Base-by-base conservation (phyloP, 2,888 invertebrate genomes). In the Aphrophora alni region DNA sequence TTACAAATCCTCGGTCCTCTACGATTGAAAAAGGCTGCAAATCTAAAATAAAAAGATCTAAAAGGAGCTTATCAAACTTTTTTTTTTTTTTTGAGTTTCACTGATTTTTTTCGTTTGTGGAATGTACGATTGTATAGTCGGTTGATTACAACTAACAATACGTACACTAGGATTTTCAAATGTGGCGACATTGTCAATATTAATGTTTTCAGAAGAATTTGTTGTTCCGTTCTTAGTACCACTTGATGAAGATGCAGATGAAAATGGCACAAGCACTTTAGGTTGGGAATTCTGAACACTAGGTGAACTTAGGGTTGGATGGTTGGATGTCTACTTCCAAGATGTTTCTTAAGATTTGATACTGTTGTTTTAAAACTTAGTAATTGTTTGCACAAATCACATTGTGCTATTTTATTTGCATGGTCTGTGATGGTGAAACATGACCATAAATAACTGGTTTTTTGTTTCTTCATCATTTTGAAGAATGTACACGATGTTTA, bases 21-120 rank as follows among this genome's bases (percentile, higher is more conserved):
- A 80, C 76, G 12, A 80, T 69, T 1, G 76, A 69, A 28, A 77
- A 80, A 17, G 80, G 80, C 26, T 80, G 80, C n/a, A 78, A 77
- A 27, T 77, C 77, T 25, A 5, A 10, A 25, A 68, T 68, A 27
- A 77, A 27, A 24, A 77, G n/a, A 27, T 77, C 68, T 12, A 77
- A 12, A 8, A 80, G 69, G 8, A 51, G 38, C 14, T 59, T 21
- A 27, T 80, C 80, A 21, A 80, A 21, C 14, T 77, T 76, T 25
- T 70, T 75, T 75, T 59, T 75, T 44, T n/a, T n/a, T n/a, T 75
- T 44, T 33, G 33, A 33, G 33, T 33, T 33, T 33, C 33, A 33
- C 33, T 33, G 33, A 33, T 33, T 33, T 33, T 33, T 33, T 33
- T 33, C 33, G 33, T 33, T 33, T 33, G 33, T 33, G 33, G 33